Conservation (phyloP, 2,797 vertebrate species). For the Sebastes steindachneri region DNA sequence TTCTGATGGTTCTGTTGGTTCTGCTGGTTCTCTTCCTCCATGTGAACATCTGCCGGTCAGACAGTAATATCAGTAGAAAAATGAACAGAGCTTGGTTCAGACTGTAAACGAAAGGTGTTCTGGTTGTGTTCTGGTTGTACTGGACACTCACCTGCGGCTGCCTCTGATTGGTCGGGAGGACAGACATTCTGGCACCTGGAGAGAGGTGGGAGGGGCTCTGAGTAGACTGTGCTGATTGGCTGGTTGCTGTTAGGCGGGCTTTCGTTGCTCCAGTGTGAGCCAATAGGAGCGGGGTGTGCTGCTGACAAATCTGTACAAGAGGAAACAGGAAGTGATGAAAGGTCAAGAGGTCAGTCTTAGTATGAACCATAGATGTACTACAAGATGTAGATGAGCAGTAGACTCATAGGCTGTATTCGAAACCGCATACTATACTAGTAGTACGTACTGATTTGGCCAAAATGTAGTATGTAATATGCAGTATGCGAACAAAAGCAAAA, state of each 20-base stretch:
- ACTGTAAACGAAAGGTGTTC: background rate
- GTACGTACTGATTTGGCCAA: too few species aligned
- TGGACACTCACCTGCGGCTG: conserved; percentile 28
- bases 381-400: too few species aligned
- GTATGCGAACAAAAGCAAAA: too few species aligned
- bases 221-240: conserved; percentile 10
- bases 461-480: too few species aligned
- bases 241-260: background rate
- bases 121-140: background rate
- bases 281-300: conserved; percentile 4
- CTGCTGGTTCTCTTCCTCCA: conserved; percentile 6
- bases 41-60: conserved; percentile 37
- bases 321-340: conserved; percentile 3
- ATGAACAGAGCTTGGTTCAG: background rate
- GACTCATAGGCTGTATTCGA: too few species aligned
- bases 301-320: conserved; percentile 24
- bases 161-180: conserved; percentile 9
- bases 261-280: conserved; percentile 16
- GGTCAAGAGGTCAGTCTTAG: background rate
- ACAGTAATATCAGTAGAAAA: background rate
- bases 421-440: too few species aligned
- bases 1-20: background rate
- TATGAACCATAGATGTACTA: too few species aligned
- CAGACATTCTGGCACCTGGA: background rate
- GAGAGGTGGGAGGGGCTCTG: conserved; percentile 4